Evolutionary conservation across 2,113 vertebrate genomes (phyloP), one percentile per base, ranked within the genome.

Genomic region (Takifugu flavidus): DNA sequence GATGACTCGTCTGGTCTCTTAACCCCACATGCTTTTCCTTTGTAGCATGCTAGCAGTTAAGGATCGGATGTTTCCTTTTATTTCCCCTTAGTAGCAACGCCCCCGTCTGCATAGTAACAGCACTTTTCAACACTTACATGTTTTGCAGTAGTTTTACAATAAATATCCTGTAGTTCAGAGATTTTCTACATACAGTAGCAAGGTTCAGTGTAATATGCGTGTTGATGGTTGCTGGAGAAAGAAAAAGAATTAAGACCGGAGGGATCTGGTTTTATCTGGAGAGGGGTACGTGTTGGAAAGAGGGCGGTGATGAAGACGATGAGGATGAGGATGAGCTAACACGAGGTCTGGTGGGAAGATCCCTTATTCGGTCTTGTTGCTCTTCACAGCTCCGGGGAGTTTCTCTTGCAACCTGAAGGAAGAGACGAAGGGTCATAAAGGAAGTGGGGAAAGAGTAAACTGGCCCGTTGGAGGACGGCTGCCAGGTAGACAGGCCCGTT

Each of bases 351-450:
- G 49, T 6, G 7, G 6, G 45, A n/a, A 1, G 34, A 56, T 6
- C 14, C 56, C 79, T 93, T 90, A 95, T 90, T 95, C 94, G n/a
- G 90, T 69, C 91, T 95, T 95, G 79, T 88, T 90, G 75, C 93
- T 92, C 82, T 94, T 95, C 67, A 89, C 53, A 0, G 91, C 69
- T 70, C 92, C 93, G 0, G 94, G 94, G 52, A 95, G 90, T 79
- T 95, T 95, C 75, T 94, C 94, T 90, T 94, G 94, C 74, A 95
- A 85, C 89, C 94, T 95, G 84, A 0, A 1, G 52, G 53, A 34
- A 20, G 53, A 54, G 66, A 68, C 43, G 12, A 56, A 13, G 59
- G 51, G 45, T 5, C 45, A 46, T 46, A 15, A 15, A 45, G 10
- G 1, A 29, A 25, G 4, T 14, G 15, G 15, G n/a, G 4, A 7